Evolutionary conservation across 2,797 vertebrate genomes (phyloP), one percentile per base, ranked within the genome.

Genomic region (Danio aesculapii): DNA sequence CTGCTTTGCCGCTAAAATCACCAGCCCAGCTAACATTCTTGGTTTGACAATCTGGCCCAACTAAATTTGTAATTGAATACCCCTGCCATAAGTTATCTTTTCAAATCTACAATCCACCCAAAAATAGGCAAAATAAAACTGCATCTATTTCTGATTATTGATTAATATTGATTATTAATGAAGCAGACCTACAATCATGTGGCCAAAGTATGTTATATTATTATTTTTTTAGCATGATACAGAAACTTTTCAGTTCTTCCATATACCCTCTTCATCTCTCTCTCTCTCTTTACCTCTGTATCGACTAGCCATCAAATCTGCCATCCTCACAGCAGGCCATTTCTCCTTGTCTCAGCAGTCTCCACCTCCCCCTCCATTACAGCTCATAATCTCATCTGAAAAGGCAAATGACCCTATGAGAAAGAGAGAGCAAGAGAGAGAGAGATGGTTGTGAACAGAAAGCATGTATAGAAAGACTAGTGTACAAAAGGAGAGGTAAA

Each of bases 261-360:
- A 70, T 77, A 73, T 81, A 44, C 14, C 73, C 77, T 73, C 78
- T 30, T 39, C 50, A 1, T 58, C 59, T 43, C 74, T 55, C 75
- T 78, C 76, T 79, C 53, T 73, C 77, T 57, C 70, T 76, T 67
- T 64, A 59, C 73, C 76, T 79, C 81, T 82, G 79, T 96, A 97
- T 97, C 92, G 96, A 97, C 94, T 95, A 96, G 92, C 95, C 95
- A 96, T 97, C 96, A 97, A 96, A 95, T 95, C 94, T 95, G 91
- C 91, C 90, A 90, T 92, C 90, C 90, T 88, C 90, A 85, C 76
- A 84, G 91, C 84, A 89, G 94, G 92, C 94, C 93, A 95, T 96
- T 95, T 95, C 94, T 94, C 92, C 93, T 94, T 94, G 94, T 94
- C 95, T 97, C 95, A 95, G 95, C 94, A 95, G 90, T 93, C 93